Percentiles rank a stretch among this genome's conserved stretches.
These are phyloP conservation scores for Papilio dardanus DNA, from an alignment of 1,140 invertebrate species.

Conservation along the genomic window DNA sequence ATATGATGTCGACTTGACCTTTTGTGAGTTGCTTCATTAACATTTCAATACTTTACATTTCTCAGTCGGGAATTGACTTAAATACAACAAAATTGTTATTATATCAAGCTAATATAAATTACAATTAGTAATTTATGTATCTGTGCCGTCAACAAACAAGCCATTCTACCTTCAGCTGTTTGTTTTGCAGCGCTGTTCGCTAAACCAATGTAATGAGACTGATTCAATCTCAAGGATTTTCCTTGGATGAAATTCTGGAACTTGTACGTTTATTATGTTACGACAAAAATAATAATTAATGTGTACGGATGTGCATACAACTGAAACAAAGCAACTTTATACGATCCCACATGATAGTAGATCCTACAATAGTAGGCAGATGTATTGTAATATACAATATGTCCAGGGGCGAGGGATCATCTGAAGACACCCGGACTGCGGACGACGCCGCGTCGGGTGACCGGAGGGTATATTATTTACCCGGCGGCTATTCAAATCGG, in stretches of 20 bases:
- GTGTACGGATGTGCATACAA: no score
- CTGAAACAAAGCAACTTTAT: no score
- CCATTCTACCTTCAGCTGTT: neutral
- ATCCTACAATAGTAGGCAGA: no score
- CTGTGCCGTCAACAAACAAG: neutral
- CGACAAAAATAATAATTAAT: no score
- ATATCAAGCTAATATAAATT: neutral
- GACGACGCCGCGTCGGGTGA: no score
- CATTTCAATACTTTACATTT: neutral
- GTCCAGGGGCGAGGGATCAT: no score
- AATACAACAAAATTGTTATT: neutral
- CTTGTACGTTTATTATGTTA: no score
- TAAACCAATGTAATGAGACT: neutral
- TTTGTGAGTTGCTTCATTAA: neutral
- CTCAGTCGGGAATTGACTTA: neutral
- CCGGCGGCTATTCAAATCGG: no score
- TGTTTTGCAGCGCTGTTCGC: neutral
- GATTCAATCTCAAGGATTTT: neutral
- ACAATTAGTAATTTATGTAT: conserved; percentile 11
- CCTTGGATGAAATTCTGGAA: neutral
- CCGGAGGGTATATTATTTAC: no score
- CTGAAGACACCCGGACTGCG: no score
- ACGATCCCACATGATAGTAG: no score
- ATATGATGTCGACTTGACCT: neutral
- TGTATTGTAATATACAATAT: no score